Evolutionary conservation across 2,888 invertebrate species (phyloP), one percentile per base, ranked within the genome.

Genomic region (Drosophila picticornis): DNA sequence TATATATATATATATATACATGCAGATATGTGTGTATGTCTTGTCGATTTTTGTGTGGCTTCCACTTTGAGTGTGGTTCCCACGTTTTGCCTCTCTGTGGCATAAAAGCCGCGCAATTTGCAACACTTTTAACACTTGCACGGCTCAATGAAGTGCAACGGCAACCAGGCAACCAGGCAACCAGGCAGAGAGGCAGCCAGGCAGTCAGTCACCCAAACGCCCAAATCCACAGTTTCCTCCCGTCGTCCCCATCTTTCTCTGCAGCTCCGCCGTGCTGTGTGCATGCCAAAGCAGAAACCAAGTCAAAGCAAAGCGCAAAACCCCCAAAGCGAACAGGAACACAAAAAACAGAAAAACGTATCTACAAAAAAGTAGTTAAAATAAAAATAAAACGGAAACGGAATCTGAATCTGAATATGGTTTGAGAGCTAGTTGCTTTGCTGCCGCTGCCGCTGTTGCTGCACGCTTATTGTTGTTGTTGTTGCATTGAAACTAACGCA

Each of bases 91-190:
- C 56, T 22, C n/a, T 32, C 36, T 38, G 69, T 70, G 79, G 72
- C 66, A 83, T 75, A 73, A 77, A 87, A 85, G 77, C 88, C 85
- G 77, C 85, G 80, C 85, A 88, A 85, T 88, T 88, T 88, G 86
- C 88, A 73, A 83, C 88, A 85, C 83, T 88, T 88, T 88, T 85
- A 85, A 88, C 85, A 88, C 88, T 88, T 88, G 86, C 81, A 84
- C 81, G 77, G 86, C 83, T 86, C 85, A 88, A 85, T 85, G 85
- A 83, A 83, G 85, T 88, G 88, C 83, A 86, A 79, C 82, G 72
- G 79, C 78, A 72, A 62, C 81, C 80, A 51, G 58, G 46, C 59
- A 64, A 43, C 71, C 34, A 32, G 32, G 88, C 83, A 85, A 70
- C 82, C 7, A 29, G 72, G 78, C 78, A 75, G 53, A n/a, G n/a